A percentile compares a stretch with the other conserved stretches of the same genome.
Conservation (phyloP, 1,140 invertebrate species). For the Euura lappo region DNA sequence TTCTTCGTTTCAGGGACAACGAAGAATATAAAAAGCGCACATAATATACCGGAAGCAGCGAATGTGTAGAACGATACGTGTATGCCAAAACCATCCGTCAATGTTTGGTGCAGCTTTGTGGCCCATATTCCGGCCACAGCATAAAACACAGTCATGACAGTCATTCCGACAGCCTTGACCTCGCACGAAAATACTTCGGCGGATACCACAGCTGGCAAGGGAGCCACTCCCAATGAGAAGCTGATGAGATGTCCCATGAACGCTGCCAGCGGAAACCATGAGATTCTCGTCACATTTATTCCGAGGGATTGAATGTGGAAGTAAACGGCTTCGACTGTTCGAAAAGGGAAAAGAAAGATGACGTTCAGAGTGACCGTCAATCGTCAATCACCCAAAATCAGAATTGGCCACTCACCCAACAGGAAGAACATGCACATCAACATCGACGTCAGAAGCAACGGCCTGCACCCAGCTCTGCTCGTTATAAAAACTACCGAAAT, state of each 20-base stretch:
- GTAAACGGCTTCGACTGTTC: conserved; percentile 62
- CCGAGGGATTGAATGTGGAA: conserved; percentile 63
- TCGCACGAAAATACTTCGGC: conserved; percentile 76
- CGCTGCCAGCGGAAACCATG: conserved; percentile 66
- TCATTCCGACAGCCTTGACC: conserved; percentile 70
- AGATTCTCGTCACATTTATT: conserved; percentile 50
- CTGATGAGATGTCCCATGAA: conserved; percentile 69
- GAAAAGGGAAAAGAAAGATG: conserved; percentile 15
- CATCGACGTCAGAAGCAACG: conserved; percentile 67
- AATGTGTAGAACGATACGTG: conserved; percentile 78
- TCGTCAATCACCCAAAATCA: conserved; percentile 31
- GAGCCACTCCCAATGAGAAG: conserved; percentile 72
- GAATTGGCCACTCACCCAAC: not conserved
- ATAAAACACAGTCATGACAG: conserved; percentile 69
- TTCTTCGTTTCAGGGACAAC: conserved; percentile 81
- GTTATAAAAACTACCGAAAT: conserved; percentile 66
- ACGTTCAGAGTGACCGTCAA: conserved; percentile 12
- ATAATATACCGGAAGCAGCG: conserved; percentile 66
- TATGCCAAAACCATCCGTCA: conserved; percentile 64
- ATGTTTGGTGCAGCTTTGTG: conserved; percentile 71
- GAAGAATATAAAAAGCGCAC: conserved; percentile 67
- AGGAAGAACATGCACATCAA: conserved; percentile 57
- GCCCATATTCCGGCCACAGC: conserved; percentile 72
- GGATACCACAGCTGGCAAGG: conserved; percentile 73
- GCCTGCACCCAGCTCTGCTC: conserved; percentile 72